Base-by-base conservation (phyloP, 2,888 invertebrate species). In the Pristionchus maxplancki region DNA sequence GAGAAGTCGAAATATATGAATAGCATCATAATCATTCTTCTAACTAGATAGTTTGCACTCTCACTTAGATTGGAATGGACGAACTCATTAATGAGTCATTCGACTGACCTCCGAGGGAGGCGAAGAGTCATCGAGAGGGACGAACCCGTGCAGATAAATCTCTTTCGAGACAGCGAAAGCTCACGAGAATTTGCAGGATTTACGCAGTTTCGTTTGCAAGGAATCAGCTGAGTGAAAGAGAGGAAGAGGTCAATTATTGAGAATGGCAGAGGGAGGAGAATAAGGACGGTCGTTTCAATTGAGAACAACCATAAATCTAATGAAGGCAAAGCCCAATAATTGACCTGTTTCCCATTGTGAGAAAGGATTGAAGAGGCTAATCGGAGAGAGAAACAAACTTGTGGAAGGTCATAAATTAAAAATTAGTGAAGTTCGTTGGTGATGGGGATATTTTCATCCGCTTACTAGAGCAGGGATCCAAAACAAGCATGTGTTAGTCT, bases 301-400 rank as follows among this genome's bases (percentile, higher is more conserved):
- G n/a, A 78, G 78, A 71, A 71, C 71, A 34, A 40, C 78, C 40
- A 78, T 78, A 78, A 78, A 78, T 78, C 78, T 48, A 40, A 40
- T 48, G n/a, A 48, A 48, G n/a, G 17, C 28, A 40, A 20, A 31
- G 4, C 44, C n/a, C 78, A 78, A 78, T 78, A 78, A 78, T 78
- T 78, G 78, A 78, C 78, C 78, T 78, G 48, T 78, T 78, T 78
- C n/a, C 48, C 78, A 48, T 78, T 78, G 78, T 74, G n/a, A 28
- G 28, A 28, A 78, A 28, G 58, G 58, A 28, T 71, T 20, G 20
- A 78, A 20, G 8, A 17, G 40, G 31, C n/a, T 40, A 37, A 78
- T 24, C 44, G n/a, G 24, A n/a, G 78, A 1, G 24, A 78, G 44
- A 11, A 71, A 28, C 40, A 28, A 78, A 44, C 17, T 48, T n/a